These are phyloP conservation scores for Heterocephalus glaber DNA, from an alignment of 2,113 vertebrate species.

Conservation along the genomic window DNA sequence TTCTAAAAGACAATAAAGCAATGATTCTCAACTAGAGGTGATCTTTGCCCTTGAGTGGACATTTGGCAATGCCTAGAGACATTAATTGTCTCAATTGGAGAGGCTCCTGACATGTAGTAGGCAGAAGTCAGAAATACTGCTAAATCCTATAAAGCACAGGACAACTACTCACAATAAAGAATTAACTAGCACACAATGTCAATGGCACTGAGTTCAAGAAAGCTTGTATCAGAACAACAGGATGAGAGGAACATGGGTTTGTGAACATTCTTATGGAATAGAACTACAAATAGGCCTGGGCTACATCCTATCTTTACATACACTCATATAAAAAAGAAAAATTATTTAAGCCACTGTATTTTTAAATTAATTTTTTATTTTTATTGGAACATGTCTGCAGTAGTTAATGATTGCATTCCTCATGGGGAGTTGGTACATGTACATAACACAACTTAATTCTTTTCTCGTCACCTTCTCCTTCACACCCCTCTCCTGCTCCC, in stretches of 20 bases:
- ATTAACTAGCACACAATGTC: neutral
- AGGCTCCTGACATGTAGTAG: neutral
- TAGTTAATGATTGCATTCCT: neutral
- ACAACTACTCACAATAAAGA: neutral
- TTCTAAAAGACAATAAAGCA: neutral
- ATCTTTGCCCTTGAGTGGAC: neutral
- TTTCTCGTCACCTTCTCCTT: neutral
- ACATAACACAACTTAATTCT: neutral
- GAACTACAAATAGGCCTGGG: neutral
- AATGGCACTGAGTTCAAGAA: neutral
- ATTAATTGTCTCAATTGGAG: neutral
- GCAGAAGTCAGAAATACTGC: neutral
- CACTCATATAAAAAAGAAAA: neutral
- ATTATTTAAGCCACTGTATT: neutral
- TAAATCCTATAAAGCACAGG: neutral
- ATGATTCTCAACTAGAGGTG: neutral
- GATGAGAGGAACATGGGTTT: neutral
- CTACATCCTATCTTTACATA: neutral
- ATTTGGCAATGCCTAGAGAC: neutral
- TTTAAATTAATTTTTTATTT: neutral
- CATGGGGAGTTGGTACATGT: neutral
- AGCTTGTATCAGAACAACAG: neutral
- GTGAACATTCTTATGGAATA: neutral
- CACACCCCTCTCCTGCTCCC: fast-evolving
- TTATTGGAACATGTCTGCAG: neutral